Conservation (phyloP, 2,113 vertebrate genomes). For the Tapirus terrestris region DNA sequence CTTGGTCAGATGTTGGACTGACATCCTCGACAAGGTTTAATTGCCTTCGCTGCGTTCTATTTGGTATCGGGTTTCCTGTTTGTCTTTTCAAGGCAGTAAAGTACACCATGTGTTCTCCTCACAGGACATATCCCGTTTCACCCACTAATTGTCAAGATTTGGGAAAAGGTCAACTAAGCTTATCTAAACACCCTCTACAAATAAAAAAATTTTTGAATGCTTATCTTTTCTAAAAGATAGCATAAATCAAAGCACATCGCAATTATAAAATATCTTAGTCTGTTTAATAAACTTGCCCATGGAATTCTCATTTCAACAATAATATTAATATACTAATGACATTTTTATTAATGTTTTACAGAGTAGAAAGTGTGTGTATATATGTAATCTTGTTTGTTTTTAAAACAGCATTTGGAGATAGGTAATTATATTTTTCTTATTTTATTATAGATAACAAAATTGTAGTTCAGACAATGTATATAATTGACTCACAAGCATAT, state of each 20-base stretch:
- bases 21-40: not conserved
- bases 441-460: not conserved
- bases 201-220: not conserved
- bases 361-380: not conserved
- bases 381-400: not conserved
- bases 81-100: not conserved
- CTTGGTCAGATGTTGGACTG: not conserved
- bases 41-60: not conserved
- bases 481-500: not conserved
- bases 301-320: not conserved
- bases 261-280: not conserved
- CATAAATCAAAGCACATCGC: not conserved
- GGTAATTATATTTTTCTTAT: not conserved
- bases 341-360: not conserved
- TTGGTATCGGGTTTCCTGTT: not conserved
- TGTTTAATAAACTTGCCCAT: not conserved
- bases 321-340: not conserved
- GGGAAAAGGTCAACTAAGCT: slow-evolving; percentile 48
- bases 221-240: slow-evolving; percentile 6
- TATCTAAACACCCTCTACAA: not conserved
- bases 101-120: not conserved
- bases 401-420: not conserved
- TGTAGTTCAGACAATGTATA: not conserved
- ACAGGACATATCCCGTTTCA: not conserved
- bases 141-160: slow-evolving; percentile 14